Evolutionary conservation across 2,113 vertebrate species (phyloP).

Genomic region (Scytalopus superciliaris): DNA sequence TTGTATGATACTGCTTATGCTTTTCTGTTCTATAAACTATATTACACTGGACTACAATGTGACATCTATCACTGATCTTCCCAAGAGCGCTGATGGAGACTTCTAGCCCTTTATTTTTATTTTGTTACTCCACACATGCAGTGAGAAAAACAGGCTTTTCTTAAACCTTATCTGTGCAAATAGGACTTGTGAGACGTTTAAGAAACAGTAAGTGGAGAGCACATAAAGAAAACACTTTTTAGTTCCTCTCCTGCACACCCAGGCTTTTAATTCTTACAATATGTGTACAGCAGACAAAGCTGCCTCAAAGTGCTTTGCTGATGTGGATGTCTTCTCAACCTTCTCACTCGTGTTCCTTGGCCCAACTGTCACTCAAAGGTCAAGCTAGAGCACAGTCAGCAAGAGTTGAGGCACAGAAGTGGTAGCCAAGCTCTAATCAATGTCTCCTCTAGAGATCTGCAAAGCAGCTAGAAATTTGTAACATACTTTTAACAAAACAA

Average conservation of each 20-base stretch:
- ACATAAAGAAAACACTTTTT: background rate
- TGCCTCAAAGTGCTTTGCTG: background rate
- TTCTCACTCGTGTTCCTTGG: background rate
- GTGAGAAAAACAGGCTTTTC: background rate
- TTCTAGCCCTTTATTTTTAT: background rate
- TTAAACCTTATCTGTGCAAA: background rate
- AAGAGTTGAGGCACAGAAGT: background rate
- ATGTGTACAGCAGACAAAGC: background rate
- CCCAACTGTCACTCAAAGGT: background rate
- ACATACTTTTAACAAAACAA: background rate
- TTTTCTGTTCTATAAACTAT: background rate
- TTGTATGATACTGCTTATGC: background rate
- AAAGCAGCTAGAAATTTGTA: background rate
- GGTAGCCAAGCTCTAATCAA: background rate
- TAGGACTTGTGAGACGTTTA: background rate
- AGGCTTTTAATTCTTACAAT: background rate
- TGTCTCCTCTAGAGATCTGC: background rate
- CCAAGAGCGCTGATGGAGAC: background rate
- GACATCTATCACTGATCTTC: background rate
- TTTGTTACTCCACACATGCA: background rate
- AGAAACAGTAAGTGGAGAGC: background rate
- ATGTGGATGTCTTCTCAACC: background rate
- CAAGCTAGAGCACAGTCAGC: background rate
- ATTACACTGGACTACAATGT: background rate
- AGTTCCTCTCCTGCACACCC: background rate